Evolutionary conservation across 2,113 vertebrate genomes (phyloP), one percentile per base, ranked within the genome.

Genomic region (Mesitornis unicolor): DNA sequence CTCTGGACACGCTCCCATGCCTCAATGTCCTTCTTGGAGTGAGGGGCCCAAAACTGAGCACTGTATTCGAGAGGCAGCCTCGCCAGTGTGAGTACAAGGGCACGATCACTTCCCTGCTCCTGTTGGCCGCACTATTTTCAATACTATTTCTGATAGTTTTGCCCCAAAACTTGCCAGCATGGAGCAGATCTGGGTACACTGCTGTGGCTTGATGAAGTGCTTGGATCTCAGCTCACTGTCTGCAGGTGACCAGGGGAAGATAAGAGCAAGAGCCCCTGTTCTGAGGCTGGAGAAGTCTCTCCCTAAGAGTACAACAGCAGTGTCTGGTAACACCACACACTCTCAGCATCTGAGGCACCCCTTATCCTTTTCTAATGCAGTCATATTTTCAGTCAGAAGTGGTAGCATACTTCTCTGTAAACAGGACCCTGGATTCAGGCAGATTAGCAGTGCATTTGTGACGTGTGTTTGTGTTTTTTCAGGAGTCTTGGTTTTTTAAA

Each of bases 21-120:
- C n/a, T n/a, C n/a, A n/a, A n/a, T n/a, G n/a, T n/a, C n/a, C n/a
- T n/a, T n/a, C n/a, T n/a, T n/a, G n/a, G n/a, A n/a, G n/a, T n/a
- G n/a, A n/a, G n/a, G n/a, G n/a, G n/a, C n/a, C n/a, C n/a, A n/a
- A n/a, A n/a, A n/a, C n/a, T n/a, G n/a, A n/a, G n/a, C 33, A 16
- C 43, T 14, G 5, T 0, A 28, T 7, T 64, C 3, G 2, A 65
- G 38, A 8, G 11, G 60, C 1, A 0, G 15, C 60, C 31, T 79
- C 60, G 18, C 16, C 36, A 47, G 12, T 17, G 15, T 48, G 22
- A 24, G 47, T 48, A 48, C 38, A 3, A n/a, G n/a, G n/a, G n/a
- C n/a, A n/a, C n/a, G n/a, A n/a, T n/a, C n/a, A n/a, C 35, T 13
- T 13, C 18, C 28, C 18, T 65, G 4, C 2, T 38, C 56, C 74